These are phyloP conservation scores for Streptopelia turtur DNA, from an alignment of 2,797 vertebrate species.

Conservation along the genomic window DNA sequence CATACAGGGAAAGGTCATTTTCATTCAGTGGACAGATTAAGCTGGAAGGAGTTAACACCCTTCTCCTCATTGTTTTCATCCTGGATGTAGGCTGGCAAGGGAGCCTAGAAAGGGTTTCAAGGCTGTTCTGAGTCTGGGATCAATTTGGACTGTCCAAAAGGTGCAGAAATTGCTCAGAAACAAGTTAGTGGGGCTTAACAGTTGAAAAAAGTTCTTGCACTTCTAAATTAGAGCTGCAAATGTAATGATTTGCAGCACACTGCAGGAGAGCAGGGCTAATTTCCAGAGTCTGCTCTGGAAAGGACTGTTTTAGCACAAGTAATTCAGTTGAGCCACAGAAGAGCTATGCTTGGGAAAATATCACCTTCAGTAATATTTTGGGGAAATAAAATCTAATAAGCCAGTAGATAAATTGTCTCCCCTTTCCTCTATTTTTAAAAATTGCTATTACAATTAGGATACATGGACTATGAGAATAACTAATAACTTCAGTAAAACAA, in stretches of 20 bases:
- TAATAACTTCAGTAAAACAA: neutral
- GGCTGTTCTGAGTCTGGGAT: neutral
- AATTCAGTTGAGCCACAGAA: neutral
- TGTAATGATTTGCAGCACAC: neutral
- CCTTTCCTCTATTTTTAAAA: neutral
- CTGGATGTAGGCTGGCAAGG: neutral
- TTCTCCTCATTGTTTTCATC: neutral
- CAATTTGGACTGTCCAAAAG: neutral
- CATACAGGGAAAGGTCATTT: neutral
- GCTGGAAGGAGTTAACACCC: neutral
- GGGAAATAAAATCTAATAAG: neutral
- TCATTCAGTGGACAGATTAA: neutral
- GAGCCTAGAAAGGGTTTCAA: neutral
- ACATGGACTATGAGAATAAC: accelerated
- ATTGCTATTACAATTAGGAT: neutral
- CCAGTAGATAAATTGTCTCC: neutral
- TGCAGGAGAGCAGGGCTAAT: neutral
- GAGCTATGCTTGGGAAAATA: neutral
- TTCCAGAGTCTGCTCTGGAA: neutral
- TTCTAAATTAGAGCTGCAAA: neutral
- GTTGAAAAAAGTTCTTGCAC: neutral
- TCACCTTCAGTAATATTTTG: neutral
- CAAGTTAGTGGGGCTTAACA: neutral
- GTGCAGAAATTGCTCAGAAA: neutral
- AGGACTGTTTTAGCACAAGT: neutral